phyloP scores from a whole-genome alignment of 2,888 invertebrate genomes.

The Lycia hirtaria region DNA sequence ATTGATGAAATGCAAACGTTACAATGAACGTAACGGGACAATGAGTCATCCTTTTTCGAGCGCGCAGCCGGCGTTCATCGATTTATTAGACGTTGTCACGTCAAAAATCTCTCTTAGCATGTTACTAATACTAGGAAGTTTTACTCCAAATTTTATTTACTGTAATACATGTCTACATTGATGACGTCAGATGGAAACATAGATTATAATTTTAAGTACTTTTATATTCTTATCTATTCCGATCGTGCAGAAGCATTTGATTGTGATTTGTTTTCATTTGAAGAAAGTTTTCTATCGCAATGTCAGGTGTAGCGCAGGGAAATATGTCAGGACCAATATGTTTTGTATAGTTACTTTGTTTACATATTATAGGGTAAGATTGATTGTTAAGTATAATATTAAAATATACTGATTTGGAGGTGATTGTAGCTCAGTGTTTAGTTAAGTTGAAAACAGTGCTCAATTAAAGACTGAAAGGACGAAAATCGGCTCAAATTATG shows the following conservation, averaged over 20 bases:
- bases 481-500: constrained; percentile 60
- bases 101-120: too few relatives aligned
- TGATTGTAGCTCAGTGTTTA: constrained; percentile 44
- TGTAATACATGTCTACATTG: too few relatives aligned
- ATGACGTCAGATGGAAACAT: too few relatives aligned
- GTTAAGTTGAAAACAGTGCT: constrained; percentile 34
- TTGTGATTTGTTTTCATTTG: background rate
- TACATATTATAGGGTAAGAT: background rate
- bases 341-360: background rate
- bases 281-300: background rate
- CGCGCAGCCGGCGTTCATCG: too few relatives aligned
- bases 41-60: too few relatives aligned
- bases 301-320: background rate
- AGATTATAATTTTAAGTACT: too few relatives aligned
- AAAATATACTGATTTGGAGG: constrained; percentile 11
- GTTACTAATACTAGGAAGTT: too few relatives aligned
- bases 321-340: background rate
- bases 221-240: background rate
- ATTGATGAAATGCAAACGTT: too few relatives aligned
- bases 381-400: background rate
- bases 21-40: too few relatives aligned
- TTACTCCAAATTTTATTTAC: too few relatives aligned
- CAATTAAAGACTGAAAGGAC: constrained; percentile 62
- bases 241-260: background rate
- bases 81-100: too few relatives aligned